These are phyloP conservation scores for Papilio polytes DNA, from an alignment of 1,140 invertebrate genomes.

Conservation along the genomic window DNA sequence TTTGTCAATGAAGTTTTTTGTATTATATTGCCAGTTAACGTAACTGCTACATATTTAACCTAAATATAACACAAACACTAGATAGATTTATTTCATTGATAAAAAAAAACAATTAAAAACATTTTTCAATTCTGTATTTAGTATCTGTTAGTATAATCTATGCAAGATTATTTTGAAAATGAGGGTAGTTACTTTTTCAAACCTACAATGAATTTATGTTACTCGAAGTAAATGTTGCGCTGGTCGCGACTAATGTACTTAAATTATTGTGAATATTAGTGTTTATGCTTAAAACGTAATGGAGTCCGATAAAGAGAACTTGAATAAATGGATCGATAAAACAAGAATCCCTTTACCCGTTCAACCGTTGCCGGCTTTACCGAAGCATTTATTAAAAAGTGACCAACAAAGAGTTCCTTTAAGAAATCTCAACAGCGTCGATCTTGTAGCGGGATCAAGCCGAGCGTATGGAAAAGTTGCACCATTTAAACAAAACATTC, in stretches of 20 bases:
- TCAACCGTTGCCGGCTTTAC: conserved; percentile 59
- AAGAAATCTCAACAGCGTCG: conserved; percentile 52
- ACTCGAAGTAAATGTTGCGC: conserved; percentile 51
- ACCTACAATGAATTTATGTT: not conserved
- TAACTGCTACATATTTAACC: too few relatives aligned
- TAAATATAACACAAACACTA: too few relatives aligned
- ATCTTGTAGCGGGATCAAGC: conserved; percentile 50
- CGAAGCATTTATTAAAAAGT: conserved; percentile 54
- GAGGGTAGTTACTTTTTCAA: conserved; percentile 49
- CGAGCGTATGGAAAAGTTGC: conserved; percentile 34
- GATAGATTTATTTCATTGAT: too few relatives aligned
- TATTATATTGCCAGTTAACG: too few relatives aligned
- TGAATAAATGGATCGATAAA: conserved; percentile 43
- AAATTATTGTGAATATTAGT: conserved; percentile 35
- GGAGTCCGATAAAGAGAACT: conserved; percentile 65
- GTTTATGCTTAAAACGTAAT: conserved; percentile 45
- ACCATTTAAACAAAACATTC: conserved; percentile 39
- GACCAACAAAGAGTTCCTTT: conserved; percentile 56
- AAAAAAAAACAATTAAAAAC: not conserved
- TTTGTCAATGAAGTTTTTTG: too few relatives aligned
- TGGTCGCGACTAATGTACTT: conserved; percentile 53
- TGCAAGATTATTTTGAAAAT: conserved; percentile 3
- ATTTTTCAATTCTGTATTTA: conserved; percentile 31
- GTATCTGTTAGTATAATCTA: conserved; percentile 22
- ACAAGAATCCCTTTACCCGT: conserved; percentile 65